Base-by-base conservation (phyloP, 2,797 vertebrate species). In the Micromesistius poutassou region DNA sequence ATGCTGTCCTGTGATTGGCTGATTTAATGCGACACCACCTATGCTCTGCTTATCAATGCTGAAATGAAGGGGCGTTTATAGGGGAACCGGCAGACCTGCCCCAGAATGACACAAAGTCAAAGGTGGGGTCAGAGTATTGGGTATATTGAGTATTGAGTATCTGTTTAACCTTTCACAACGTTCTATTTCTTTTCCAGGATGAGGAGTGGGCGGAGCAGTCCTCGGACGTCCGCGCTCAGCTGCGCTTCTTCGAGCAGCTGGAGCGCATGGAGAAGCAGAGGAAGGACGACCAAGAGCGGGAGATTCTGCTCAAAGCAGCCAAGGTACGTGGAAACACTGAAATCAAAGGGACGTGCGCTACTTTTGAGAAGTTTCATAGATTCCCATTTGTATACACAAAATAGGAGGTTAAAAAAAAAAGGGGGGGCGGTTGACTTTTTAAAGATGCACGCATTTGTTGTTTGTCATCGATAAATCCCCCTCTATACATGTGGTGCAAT, bases 201-300 rank as follows among this genome's bases (percentile, higher is more conserved):
- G 93, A 95, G 73, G 94, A 94, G 4, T 90, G 89, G 76, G 90
- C 93, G 0, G 94, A 95, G 0, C 94, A 90, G 85, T 89, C 93
- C 30, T 88, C 93, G 12, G 95, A 96, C 2, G 95, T 95, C 71
- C 92, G 94, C 12, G 87, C 94, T 4, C 95, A 96, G 87, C 82
- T 96, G 0, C 93, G 95, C 46, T 95, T 96, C 88, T 95, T 96
- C 13, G 95, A 96, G 70, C 94, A 95, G 86, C 36, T 95, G 84
- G 95, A 96, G 66, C 84, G 92, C 55, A 91, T 96, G 70, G 94
- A 95, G 90, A 96, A 96, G 78, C 94, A 95, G 88, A 90, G 93
- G 72, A 96, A 96, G 30, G 95, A 96, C 12, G 94, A 96, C 25
- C 94, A 95, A 28, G 95, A 95, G 90, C 88, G 95, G 80, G 95